These are phyloP conservation scores for Cyanoderma ruficeps DNA, from an alignment of 2,113 vertebrate genomes.

Conservation along the genomic window DNA sequence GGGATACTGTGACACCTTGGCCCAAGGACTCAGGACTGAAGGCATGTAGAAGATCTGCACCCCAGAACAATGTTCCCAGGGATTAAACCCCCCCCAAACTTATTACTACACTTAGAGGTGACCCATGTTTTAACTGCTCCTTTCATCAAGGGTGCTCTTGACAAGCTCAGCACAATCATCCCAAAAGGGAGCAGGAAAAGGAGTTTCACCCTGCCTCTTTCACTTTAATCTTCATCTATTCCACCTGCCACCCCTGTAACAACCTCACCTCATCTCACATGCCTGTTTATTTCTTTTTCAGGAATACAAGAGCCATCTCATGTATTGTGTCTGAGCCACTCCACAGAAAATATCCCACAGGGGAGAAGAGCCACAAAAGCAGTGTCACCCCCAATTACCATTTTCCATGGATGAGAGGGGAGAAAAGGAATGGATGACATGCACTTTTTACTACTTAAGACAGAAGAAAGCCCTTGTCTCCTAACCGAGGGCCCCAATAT, in stretches of 20 bases:
- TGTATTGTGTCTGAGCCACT: background rate
- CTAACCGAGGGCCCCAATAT: background rate
- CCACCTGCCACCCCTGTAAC: background rate
- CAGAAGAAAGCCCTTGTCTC: background rate
- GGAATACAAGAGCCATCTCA: background rate
- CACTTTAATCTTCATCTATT: background rate
- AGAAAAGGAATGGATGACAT: background rate
- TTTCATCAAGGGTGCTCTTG: background rate
- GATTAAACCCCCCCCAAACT: background rate
- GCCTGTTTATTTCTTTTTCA: background rate
- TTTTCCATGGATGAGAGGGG: background rate
- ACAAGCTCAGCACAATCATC: background rate
- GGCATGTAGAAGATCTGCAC: background rate
- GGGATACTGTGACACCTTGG: background rate
- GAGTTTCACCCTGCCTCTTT: background rate
- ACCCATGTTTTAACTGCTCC: background rate
- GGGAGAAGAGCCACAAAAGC: background rate
- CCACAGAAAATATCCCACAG: background rate
- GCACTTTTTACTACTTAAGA: background rate
- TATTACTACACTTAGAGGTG: background rate
- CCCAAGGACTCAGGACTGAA: background rate
- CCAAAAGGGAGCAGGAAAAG: background rate
- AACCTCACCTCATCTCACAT: background rate
- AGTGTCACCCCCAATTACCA: background rate
- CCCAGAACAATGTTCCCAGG: background rate